Evolutionary conservation across 2,113 vertebrate genomes (phyloP).

Genomic region (Dicrurus megarhynchus): DNA sequence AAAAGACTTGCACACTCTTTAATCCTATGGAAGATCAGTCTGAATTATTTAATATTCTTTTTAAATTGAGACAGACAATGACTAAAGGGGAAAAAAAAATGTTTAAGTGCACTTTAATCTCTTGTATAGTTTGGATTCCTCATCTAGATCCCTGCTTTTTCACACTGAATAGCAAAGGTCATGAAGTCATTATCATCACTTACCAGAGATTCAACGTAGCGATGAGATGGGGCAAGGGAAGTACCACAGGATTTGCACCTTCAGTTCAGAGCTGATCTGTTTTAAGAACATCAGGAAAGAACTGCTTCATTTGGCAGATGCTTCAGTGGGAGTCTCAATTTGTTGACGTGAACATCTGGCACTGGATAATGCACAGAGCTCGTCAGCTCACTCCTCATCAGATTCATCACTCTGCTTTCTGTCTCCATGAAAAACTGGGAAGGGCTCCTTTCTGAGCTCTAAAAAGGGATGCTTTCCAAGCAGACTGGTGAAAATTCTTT

Average conservation of each 20-base stretch:
- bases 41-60: neutral
- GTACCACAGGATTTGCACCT: neutral
- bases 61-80: neutral
- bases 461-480: neutral
- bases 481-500: neutral
- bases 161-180: neutral
- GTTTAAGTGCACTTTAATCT: neutral
- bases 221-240: neutral
- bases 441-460: neutral
- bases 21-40: neutral
- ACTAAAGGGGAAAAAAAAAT: neutral
- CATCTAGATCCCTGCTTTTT: neutral
- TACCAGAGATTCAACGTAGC: neutral
- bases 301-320: neutral
- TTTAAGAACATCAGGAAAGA: neutral
- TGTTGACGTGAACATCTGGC: neutral
- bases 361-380: neutral
- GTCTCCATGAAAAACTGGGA: neutral
- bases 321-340: neutral
- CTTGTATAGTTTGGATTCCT: neutral
- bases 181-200: neutral
- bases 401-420: neutral
- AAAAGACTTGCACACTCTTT: neutral
- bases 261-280: neutral
- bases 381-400: neutral